Evolutionary conservation across 1,140 invertebrate genomes (phyloP).

Genomic region (Dolichoris vasculosae): DNA sequence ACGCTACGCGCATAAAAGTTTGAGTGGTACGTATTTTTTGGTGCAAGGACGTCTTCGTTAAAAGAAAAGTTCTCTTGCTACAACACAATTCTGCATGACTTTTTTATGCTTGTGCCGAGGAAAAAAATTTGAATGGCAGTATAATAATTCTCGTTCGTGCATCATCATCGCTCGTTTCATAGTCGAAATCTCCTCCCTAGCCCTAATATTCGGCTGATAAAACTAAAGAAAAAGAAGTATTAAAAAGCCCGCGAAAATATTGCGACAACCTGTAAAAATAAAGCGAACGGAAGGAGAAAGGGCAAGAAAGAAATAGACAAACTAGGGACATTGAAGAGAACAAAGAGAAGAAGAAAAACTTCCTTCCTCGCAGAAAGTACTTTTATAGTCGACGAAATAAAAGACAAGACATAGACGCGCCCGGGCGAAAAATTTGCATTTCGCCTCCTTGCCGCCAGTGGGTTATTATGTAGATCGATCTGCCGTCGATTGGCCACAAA

Average conservation of each 20-base stretch:
- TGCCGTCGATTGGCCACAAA: constrained; percentile 57
- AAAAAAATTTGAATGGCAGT: constrained; percentile 8
- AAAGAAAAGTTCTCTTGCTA: too few species aligned
- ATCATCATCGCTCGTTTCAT: neutral
- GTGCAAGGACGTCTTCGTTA: too few species aligned
- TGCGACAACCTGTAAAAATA: constrained; percentile 25
- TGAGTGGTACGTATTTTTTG: too few species aligned
- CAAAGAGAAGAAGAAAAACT: constrained; percentile 25
- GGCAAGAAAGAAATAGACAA: neutral
- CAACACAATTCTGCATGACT: neutral
- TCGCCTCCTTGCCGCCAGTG: constrained; percentile 50
- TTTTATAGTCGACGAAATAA: constrained; percentile 53
- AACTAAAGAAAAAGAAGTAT: constrained; percentile 33
- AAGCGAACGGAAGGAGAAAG: neutral
- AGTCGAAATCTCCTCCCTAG: neutral
- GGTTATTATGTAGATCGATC: constrained; percentile 59
- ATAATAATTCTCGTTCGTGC: neutral
- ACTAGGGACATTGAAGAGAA: neutral
- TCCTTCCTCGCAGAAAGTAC: constrained; percentile 7
- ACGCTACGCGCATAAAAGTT: too few species aligned
- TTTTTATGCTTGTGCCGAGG: neutral
- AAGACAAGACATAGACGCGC: constrained; percentile 51
- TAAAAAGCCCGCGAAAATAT: constrained; percentile 43
- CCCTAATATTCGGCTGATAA: neutral
- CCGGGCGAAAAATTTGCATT: constrained; percentile 55